These are phyloP conservation scores for Halesus radiatus DNA, from an alignment of 1,140 invertebrate genomes.

Conservation along the genomic window DNA sequence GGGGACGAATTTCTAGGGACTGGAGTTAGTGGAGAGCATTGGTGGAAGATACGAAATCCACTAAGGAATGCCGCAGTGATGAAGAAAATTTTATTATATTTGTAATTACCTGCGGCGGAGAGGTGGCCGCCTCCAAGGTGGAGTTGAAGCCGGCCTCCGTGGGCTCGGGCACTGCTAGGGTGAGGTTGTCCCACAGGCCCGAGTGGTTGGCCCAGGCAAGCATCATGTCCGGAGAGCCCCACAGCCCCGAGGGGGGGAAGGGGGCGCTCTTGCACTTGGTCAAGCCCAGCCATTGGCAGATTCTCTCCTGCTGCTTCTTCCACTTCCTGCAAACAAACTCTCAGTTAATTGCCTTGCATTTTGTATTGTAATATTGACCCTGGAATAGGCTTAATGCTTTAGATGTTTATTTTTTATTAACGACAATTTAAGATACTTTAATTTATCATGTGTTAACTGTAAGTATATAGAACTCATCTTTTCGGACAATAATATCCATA, in stretches of 20 bases:
- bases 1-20: neutral
- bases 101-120: slow-evolving; percentile 26
- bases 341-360: no score
- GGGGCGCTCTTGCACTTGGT: slow-evolving; percentile 64
- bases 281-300: slow-evolving; percentile 73
- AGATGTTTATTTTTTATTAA: no score
- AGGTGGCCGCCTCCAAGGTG: neutral
- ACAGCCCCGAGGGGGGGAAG: slow-evolving; percentile 68
- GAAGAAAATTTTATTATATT: no score
- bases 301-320: slow-evolving; percentile 74
- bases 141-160: slow-evolving; percentile 24
- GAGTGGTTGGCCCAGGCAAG: slow-evolving; percentile 47
- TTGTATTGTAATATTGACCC: no score
- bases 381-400: no score
- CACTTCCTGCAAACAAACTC: slow-evolving; percentile 72
- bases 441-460: no score
- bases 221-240: slow-evolving; percentile 66
- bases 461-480: no score
- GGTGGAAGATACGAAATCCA: neutral
- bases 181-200: slow-evolving; percentile 53
- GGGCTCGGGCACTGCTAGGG: slow-evolving; percentile 53
- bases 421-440: no score
- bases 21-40: neutral
- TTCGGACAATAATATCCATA: no score
- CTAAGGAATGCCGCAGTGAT: no score